A percentile compares a stretch with the other conserved stretches of the same genome.
These are phyloP conservation scores for Agrochola circellaris DNA, from an alignment of 2,888 invertebrate species.

Conservation along the genomic window DNA sequence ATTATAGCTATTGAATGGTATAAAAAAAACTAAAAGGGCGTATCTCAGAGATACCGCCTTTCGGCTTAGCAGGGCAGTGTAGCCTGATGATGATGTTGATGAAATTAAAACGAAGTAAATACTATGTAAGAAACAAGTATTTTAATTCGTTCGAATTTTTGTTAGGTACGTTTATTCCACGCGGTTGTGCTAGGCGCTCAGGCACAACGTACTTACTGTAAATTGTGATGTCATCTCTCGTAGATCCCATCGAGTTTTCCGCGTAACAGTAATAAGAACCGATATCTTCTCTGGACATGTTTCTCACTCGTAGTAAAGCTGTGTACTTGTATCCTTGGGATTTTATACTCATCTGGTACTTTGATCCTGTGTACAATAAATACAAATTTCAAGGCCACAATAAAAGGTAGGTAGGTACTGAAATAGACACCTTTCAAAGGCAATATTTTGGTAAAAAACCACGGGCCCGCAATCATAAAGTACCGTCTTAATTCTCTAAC, in stretches of 20 bases:
- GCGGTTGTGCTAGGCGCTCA: background rate
- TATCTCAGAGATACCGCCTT: too few species aligned
- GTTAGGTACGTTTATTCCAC: background rate
- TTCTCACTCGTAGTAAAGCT: constrained; percentile 90
- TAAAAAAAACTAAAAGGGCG: too few species aligned
- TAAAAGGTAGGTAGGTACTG: background rate
- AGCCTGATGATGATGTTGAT: too few species aligned
- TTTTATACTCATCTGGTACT: constrained; percentile 78
- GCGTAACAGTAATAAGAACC: constrained; percentile 92
- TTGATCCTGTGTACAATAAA: constrained; percentile 68
- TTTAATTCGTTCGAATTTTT: background rate
- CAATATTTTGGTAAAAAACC: background rate
- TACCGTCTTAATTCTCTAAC: background rate
- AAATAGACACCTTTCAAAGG: background rate
- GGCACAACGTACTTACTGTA: constrained; percentile 89
- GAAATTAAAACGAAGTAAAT: background rate
- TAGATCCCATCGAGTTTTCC: constrained; percentile 92
- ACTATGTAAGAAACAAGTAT: background rate
- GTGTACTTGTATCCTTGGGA: constrained; percentile 90
- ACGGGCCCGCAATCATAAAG: background rate
- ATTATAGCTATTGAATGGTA: too few species aligned
- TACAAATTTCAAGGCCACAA: too few species aligned
- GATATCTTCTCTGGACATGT: constrained; percentile 90
- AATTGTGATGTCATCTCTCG: constrained; percentile 91
- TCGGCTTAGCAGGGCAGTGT: too few species aligned